These are phyloP conservation scores for Oceanites oceanicus DNA, from an alignment of 2,113 vertebrate genomes.

Conservation along the genomic window DNA sequence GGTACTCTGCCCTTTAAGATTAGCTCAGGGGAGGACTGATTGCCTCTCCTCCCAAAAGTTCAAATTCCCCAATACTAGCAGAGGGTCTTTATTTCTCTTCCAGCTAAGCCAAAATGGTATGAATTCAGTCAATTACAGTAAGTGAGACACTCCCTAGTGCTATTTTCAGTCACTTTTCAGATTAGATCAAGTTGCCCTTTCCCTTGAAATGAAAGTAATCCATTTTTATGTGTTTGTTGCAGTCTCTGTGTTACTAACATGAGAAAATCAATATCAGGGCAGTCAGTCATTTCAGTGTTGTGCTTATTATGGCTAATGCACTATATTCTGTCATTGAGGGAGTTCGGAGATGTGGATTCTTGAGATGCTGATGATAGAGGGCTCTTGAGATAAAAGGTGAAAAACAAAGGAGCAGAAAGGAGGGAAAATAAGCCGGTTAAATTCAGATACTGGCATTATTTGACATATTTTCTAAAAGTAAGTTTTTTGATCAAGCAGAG, in stretches of 20 bases:
- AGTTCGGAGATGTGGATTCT: background rate
- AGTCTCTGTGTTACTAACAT: background rate
- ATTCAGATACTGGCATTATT: background rate
- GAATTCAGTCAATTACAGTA: constrained; percentile 1
- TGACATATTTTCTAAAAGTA: background rate
- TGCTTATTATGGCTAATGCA: background rate
- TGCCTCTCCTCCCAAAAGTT: constrained; percentile 4
- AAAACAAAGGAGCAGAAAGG: background rate
- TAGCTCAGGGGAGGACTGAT: background rate
- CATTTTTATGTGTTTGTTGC: constrained; percentile 2
- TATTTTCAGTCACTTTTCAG: constrained; percentile 18
- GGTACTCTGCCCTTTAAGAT: constrained; percentile 8
- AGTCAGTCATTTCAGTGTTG: background rate
- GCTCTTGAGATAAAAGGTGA: background rate
- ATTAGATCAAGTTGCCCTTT: background rate
- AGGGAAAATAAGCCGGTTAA: background rate
- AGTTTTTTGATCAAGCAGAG: background rate
- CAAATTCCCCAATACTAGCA: background rate
- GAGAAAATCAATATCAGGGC: constrained; percentile 1
- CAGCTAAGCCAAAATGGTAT: background rate
- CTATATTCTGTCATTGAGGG: background rate
- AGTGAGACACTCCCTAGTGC: background rate
- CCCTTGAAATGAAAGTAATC: constrained; percentile 32
- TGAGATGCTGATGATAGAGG: background rate
- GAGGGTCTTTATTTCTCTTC: background rate